Percentiles rank a stretch among this genome's conserved stretches.
These are phyloP conservation scores for Pleuronectes platessa DNA, from an alignment of 2,113 vertebrate species.

Conservation along the genomic window DNA sequence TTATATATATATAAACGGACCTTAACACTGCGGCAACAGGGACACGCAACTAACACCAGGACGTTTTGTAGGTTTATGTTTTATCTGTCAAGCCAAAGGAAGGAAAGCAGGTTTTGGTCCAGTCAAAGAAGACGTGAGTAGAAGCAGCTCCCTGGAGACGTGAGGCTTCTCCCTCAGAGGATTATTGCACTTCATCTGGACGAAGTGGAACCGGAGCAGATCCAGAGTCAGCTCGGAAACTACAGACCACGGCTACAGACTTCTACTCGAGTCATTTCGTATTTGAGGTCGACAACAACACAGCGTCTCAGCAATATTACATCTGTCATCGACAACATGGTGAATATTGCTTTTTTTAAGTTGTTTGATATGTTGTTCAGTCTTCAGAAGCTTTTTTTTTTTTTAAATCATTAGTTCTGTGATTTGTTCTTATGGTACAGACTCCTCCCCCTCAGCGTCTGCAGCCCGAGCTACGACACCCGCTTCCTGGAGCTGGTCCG, in stretches of 20 bases:
- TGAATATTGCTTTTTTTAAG: slow-evolving; percentile 82
- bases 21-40: slow-evolving; percentile 44
- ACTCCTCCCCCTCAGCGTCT: not conserved
- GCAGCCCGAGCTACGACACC: slow-evolving; percentile 67
- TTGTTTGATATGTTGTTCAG: slow-evolving; percentile 76
- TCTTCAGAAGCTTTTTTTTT: slow-evolving; percentile 52
- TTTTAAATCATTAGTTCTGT: slow-evolving; percentile 21
- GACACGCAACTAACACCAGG: slow-evolving; percentile 56
- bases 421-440: slow-evolving; percentile 5
- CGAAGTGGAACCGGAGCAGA: slow-evolving; percentile 59
- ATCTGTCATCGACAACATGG: slow-evolving; percentile 46
- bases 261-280: slow-evolving; percentile 52
- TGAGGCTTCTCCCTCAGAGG: slow-evolving; percentile 37
- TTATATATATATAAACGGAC: slow-evolving; percentile 44
- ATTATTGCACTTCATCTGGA: slow-evolving; percentile 71
- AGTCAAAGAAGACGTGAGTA: slow-evolving; percentile 40
- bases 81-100: slow-evolving; percentile 53
- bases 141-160: slow-evolving; percentile 23
- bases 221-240: slow-evolving; percentile 30
- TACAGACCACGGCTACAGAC: slow-evolving; percentile 49
- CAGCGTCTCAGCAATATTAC: slow-evolving; percentile 64
- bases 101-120: slow-evolving; percentile 57
- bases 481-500: slow-evolving; percentile 86
- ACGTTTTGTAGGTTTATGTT: slow-evolving; percentile 48
- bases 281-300: slow-evolving; percentile 64